Percentiles rank a stretch among this genome's conserved stretches.
Evolutionary conservation across 2,797 vertebrate species (phyloP).

Genomic region (Catharus ustulatus): DNA sequence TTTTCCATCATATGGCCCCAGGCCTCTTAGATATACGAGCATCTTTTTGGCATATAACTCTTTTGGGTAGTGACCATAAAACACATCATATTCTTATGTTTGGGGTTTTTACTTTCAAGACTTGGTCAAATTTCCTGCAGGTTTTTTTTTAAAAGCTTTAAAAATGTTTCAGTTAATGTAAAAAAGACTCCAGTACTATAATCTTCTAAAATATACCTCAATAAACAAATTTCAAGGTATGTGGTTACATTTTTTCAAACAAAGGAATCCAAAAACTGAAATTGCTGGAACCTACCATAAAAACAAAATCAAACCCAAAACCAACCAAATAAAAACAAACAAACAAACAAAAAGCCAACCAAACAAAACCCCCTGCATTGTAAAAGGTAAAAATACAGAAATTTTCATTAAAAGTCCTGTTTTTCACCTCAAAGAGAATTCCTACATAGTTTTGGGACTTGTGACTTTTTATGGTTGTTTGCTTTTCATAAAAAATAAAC

Average conservation of each 20-base stretch:
- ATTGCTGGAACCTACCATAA: neutral
- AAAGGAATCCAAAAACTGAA: neutral
- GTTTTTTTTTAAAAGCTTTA: neutral
- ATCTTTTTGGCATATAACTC: neutral
- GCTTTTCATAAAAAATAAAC: slow-evolving; percentile 7
- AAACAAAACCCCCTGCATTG: neutral
- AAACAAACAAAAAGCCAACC: neutral
- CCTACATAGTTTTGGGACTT: neutral
- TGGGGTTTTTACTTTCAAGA: neutral
- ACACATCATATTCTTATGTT: neutral
- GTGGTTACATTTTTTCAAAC: neutral
- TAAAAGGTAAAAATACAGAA: neutral
- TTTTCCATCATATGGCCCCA: neutral
- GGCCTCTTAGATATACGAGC: neutral
- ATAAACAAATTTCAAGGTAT: neutral
- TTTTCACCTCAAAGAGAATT: neutral
- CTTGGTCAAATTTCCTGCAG: neutral
- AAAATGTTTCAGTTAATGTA: neutral
- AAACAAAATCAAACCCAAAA: neutral
- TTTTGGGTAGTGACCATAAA: neutral
- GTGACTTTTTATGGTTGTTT: slow-evolving; percentile 2
- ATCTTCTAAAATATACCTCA: neutral
- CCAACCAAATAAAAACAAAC: neutral
- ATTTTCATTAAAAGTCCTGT: neutral
- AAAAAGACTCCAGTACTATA: neutral